phyloP scores from a whole-genome alignment of 2,113 vertebrate species.

The Microcebus tavaratra region DNA sequence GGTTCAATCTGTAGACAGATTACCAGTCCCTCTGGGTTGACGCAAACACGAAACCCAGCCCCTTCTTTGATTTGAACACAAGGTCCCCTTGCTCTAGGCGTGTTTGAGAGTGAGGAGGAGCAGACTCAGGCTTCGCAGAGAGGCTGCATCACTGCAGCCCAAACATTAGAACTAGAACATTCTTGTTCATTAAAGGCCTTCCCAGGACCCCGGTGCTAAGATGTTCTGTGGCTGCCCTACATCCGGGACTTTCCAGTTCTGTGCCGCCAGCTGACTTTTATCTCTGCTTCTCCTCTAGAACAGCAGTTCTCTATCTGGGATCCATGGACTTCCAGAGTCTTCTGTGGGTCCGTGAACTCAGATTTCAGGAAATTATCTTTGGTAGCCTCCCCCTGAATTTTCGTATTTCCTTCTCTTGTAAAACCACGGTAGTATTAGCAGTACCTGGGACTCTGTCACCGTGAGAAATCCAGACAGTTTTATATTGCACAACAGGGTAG shows the following conservation, averaged over 20 bases:
- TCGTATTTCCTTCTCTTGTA: neutral
- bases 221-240: neutral
- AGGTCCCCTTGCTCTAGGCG: neutral
- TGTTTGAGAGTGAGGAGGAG: neutral
- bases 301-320: neutral
- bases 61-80: neutral
- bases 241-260: neutral
- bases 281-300: neutral
- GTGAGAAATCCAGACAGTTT: neutral
- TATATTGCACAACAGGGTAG: too few relatives aligned
- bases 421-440: neutral
- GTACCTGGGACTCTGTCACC: neutral
- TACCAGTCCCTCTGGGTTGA: neutral
- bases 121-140: neutral
- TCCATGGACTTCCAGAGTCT: neutral
- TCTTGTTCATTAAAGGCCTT: neutral
- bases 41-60: neutral
- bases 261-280: neutral
- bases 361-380: neutral
- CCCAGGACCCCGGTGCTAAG: neutral
- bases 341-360: neutral
- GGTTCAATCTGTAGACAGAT: neutral
- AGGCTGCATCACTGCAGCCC: rapidly evolving
- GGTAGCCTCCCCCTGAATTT: neutral
- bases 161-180: rapidly evolving